Evolutionary conservation across 2,797 vertebrate species (phyloP).

Genomic region (Fratercula arctica): DNA sequence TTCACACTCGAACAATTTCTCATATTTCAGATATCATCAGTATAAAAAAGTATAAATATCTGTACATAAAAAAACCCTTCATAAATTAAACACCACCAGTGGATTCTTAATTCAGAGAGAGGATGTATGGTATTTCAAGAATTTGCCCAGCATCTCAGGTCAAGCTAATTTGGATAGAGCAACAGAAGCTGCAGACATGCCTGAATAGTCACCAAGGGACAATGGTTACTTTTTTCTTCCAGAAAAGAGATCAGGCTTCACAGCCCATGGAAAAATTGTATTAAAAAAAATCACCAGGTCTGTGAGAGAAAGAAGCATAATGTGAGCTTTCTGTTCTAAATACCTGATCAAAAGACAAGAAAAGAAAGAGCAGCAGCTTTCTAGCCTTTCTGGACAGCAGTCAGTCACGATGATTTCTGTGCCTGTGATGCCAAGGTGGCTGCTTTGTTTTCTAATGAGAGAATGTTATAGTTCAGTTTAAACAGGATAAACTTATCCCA

Average conservation of each 20-base stretch:
- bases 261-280: neutral
- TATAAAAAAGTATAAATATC: neutral
- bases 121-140: conserved; percentile 5
- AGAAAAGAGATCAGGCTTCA: conserved; percentile 32
- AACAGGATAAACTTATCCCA: conserved; percentile 58
- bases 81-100: neutral
- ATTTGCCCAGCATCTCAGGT: neutral
- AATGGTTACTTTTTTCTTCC: conserved; percentile 14
- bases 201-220: conserved; percentile 10
- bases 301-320: conserved; percentile 39
- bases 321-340: conserved; percentile 30
- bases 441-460: conserved; percentile 65
- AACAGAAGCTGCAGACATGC: neutral
- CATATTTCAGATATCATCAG: neutral
- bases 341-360: conserved; percentile 7
- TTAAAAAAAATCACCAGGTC: conserved; percentile 36
- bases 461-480: conserved; percentile 67
- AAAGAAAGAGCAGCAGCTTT: neutral
- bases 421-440: conserved; percentile 11
- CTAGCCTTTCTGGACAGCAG: conserved; percentile 28
- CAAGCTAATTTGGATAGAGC: neutral
- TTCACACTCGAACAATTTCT: neutral
- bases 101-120: neutral
- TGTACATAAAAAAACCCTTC: neutral
- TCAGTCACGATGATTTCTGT: conserved; percentile 42